phyloP scores from a whole-genome alignment of 1,140 invertebrate species.

The Dendroctonus valens region DNA sequence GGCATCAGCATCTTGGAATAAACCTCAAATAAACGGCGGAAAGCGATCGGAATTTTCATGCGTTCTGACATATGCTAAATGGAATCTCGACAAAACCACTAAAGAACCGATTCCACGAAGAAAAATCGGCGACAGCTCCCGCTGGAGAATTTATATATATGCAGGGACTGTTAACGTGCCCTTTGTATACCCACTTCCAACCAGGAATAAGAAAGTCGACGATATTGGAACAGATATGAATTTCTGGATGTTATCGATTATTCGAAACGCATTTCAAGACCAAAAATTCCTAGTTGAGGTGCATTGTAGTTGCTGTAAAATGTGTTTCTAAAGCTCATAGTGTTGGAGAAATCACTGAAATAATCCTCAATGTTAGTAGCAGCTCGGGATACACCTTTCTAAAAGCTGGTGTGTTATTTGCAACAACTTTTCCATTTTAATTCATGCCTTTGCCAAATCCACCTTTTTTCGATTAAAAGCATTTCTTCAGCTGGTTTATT shows the following conservation, averaged over 20 bases:
- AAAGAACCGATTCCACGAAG: conserved; percentile 15
- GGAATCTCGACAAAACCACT: conserved; percentile 20
- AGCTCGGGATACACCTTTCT: no score
- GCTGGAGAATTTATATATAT: conserved; percentile 15
- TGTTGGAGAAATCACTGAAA: no score
- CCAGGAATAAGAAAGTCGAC: background rate
- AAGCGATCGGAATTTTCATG: background rate
- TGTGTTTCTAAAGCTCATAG: no score
- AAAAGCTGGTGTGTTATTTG: no score
- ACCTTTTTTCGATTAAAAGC: no score
- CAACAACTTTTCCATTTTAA: no score
- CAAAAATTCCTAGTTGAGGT: no score
- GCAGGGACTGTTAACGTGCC: conserved; percentile 11
- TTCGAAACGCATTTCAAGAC: no score
- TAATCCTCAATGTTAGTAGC: no score
- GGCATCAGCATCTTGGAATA: background rate
- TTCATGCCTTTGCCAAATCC: no score
- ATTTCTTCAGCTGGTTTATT: no score
- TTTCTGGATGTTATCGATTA: background rate
- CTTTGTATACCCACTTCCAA: conserved; percentile 17
- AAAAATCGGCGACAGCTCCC: conserved; percentile 17
- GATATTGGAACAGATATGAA: conserved; percentile 6
- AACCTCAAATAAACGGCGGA: background rate
- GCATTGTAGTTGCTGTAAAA: no score
- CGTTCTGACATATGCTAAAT: conserved; percentile 10